phyloP scores from a whole-genome alignment of 2,888 invertebrate genomes.

The Epistrophe grossulariae region DNA sequence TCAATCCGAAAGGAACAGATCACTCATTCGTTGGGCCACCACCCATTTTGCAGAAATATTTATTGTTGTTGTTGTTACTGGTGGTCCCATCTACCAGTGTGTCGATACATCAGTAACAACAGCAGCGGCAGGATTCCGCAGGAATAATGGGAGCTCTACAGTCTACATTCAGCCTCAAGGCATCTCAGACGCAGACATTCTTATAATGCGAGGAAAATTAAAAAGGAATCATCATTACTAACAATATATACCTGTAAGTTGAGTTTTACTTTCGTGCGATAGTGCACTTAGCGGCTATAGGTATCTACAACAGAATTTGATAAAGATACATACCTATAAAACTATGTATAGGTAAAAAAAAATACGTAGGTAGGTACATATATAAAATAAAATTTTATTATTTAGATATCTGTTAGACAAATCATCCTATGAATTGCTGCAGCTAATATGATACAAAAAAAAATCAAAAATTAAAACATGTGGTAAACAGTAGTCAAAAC shows the following conservation, averaged over 20 bases:
- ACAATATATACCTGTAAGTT: conserved; percentile 32
- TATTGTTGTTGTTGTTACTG: conserved; percentile 24
- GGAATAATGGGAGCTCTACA: conserved; percentile 67
- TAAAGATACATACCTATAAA: neutral
- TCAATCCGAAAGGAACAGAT: conserved; percentile 74
- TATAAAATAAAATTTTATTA: neutral
- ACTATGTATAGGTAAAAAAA: no score
- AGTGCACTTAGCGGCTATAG: conserved; percentile 46
- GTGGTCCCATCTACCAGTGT: conserved; percentile 40
- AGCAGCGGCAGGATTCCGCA: conserved; percentile 35
- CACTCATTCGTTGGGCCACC: conserved; percentile 67
- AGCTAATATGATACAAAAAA: neutral
- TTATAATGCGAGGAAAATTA: conserved; percentile 74
- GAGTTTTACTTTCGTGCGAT: conserved; percentile 60
- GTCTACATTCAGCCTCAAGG: conserved; percentile 64
- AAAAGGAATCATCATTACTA: conserved; percentile 75
- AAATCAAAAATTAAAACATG: conserved; percentile 31
- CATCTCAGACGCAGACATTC: conserved; percentile 54
- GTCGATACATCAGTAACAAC: conserved; percentile 61
- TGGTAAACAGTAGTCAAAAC: conserved; percentile 50
- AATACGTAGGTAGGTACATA: no score
- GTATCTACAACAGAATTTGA: neutral
- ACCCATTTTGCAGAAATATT: conserved; percentile 71
- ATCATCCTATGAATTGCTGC: neutral
- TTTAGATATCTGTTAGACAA: neutral